Evolutionary conservation across 2,113 vertebrate species (phyloP).

Genomic region (Gyps fulvus): DNA sequence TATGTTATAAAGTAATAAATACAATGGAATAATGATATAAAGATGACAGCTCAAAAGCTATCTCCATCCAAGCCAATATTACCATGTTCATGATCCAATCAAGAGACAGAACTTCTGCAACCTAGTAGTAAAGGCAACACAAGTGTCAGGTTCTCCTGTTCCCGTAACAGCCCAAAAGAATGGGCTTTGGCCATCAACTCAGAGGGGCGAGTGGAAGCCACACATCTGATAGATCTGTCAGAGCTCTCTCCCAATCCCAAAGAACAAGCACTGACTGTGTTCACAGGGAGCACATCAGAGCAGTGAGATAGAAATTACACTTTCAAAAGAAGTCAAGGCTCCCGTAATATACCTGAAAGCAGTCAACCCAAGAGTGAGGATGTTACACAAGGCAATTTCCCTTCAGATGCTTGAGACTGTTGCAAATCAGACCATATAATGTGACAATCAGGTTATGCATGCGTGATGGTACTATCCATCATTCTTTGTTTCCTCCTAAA

Average conservation of each 20-base stretch:
- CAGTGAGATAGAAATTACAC: background rate
- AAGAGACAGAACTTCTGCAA: background rate
- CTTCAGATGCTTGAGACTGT: background rate
- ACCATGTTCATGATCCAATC: background rate
- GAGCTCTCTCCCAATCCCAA: background rate
- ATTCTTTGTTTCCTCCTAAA: background rate
- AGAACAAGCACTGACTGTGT: background rate
- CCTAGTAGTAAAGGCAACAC: background rate
- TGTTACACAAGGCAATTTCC: background rate
- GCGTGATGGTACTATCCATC: background rate
- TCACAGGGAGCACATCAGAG: background rate
- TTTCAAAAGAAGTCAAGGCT: conserved; percentile 7
- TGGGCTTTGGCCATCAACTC: background rate
- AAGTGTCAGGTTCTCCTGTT: background rate
- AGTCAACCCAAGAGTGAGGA: conserved; percentile 52
- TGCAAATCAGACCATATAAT: background rate
- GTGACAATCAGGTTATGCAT: background rate
- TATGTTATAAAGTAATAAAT: background rate
- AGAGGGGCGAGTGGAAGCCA: background rate
- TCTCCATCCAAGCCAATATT: background rate
- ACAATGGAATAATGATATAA: background rate
- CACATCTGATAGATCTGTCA: background rate
- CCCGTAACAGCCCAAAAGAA: background rate
- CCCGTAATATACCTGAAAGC: conserved; percentile 35
- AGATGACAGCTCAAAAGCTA: background rate